These are phyloP conservation scores for Chelonus formosanus DNA, from an alignment of 2,888 invertebrate genomes.

Conservation along the genomic window DNA sequence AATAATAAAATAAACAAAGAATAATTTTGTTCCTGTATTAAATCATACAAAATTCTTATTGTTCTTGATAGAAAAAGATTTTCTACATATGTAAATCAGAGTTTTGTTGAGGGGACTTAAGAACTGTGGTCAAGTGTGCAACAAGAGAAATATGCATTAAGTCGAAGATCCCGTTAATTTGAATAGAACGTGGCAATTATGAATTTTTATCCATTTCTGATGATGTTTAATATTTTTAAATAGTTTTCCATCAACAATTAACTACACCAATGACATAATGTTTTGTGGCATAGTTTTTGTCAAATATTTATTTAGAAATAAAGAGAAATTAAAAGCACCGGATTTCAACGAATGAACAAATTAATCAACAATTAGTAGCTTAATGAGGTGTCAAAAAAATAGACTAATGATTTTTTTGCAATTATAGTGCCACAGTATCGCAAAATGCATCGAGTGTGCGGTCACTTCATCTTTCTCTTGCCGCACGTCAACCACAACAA, in stretches of 20 bases:
- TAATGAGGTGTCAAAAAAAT: no score
- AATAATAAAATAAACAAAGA: no score
- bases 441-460: no score
- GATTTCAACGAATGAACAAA: no score
- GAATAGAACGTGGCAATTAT: slow-evolving; percentile 44
- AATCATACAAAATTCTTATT: no score
- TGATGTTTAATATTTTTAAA: slow-evolving; percentile 30
- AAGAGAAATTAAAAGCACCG: no score
- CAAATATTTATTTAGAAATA: no score
- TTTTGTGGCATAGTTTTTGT: no score
- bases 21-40: no score
- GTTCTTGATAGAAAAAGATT: not conserved
- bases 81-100: not conserved
- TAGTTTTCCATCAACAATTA: slow-evolving; percentile 22
- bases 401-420: not conserved
- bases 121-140: slow-evolving; percentile 13
- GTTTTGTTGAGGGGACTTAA: not conserved
- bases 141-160: slow-evolving; percentile 31
- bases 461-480: not conserved
- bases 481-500: slow-evolving; percentile 23
- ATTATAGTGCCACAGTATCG: not conserved
- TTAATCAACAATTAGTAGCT: no score
- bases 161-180: slow-evolving; percentile 43
- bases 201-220: slow-evolving; percentile 37
- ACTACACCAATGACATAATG: not conserved